These are phyloP conservation scores for Todiramphus chloris DNA, from an alignment of 2,113 vertebrate species.

Conservation along the genomic window DNA sequence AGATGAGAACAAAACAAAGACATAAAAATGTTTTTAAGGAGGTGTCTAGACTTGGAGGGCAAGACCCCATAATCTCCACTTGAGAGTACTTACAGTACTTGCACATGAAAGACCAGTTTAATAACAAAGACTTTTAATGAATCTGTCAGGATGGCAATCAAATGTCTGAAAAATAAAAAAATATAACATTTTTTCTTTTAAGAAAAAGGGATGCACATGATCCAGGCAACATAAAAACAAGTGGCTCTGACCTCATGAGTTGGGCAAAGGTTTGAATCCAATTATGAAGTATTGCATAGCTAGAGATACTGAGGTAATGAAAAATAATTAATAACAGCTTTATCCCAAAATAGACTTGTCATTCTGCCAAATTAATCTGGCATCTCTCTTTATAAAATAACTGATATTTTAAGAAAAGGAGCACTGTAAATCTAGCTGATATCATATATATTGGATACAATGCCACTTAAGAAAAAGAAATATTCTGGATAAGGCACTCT, in stretches of 20 bases:
- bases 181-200: background rate
- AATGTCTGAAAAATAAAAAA: background rate
- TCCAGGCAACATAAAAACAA: background rate
- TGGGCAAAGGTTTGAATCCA: background rate
- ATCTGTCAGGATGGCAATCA: background rate
- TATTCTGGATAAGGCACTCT: background rate
- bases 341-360: background rate
- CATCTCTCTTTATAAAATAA: background rate
- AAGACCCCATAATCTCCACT: background rate
- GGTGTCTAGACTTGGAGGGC: background rate
- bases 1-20: constrained; percentile 34
- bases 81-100: background rate
- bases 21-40: constrained; percentile 4
- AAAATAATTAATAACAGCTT: background rate
- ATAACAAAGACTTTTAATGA: background rate
- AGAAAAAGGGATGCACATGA: background rate
- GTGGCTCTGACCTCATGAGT: background rate
- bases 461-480: background rate
- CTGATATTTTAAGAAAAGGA: background rate
- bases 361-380: background rate
- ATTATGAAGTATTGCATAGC: background rate
- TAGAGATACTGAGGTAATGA: background rate
- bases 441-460: background rate
- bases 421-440: background rate
- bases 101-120: background rate